Evolutionary conservation across 2,797 vertebrate genomes (phyloP), one percentile per base, ranked within the genome.

Genomic region (Amniataba percoides): DNA sequence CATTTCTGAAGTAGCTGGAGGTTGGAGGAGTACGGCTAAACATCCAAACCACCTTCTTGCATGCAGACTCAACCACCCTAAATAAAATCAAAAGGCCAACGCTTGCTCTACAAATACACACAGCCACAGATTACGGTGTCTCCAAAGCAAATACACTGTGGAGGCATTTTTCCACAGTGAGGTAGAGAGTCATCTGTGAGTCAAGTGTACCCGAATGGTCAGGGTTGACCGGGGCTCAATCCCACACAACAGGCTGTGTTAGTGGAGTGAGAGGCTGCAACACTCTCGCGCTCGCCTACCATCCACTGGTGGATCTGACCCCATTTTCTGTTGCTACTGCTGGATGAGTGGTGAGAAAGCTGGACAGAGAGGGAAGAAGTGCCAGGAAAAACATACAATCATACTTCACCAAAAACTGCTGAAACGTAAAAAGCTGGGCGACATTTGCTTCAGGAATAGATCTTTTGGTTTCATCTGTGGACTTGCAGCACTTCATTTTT

Each of bases 231-330:
- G 65, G 48, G 79, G 40, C 61, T 83, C 71, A 84, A 70, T 74
- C 72, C 80, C 77, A 91, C 84, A 90, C 83, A 78, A 81, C 86
- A 90, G 79, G 86, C 88, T 52, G 70, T 73, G 77, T 93, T 91
- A 94, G 90, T 88, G 76, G 46, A 90, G 80, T 48, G 53, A 53
- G 75, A 89, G 49, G 61, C 88, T 71, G 43, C 72, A 71, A 78
- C 84, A 76, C 86, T 86, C 81, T 77, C 51, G 78, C 63, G 78
- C 86, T 86, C 53, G 89, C 97, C 95, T 98, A 99, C 98, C 98
- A 99, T 98, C 98, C 98, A 99, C 91, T 98, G 97, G 81, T 99
- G 97, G 91, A 99, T 99, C 93, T 97, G 96, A 94, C 97, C 97
- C 97, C 97, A 99, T 94, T 99, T 99, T 95, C 92, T 92, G 86